Conservation (phyloP, 2,888 invertebrate genomes). For the Crematogaster levior region DNA sequence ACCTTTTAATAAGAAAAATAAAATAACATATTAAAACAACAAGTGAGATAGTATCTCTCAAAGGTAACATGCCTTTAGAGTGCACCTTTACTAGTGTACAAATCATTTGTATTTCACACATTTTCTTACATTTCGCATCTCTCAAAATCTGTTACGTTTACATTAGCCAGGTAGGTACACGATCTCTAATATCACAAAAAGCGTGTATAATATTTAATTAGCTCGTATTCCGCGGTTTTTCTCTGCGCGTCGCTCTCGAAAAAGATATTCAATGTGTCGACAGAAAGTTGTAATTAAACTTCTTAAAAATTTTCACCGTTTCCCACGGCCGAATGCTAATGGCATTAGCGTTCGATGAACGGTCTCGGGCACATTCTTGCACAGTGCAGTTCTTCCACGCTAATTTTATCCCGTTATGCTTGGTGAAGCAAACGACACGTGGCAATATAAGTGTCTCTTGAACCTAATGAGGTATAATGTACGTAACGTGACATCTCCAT, state of each 20-base stretch:
- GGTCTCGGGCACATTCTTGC: neutral
- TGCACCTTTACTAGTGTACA: neutral
- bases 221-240: constrained; percentile 59
- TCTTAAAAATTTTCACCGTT: constrained; percentile 31
- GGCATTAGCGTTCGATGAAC: too few relatives aligned
- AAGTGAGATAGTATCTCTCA: neutral
- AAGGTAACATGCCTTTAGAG: neutral
- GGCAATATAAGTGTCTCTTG: constrained; percentile 50
- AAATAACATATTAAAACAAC: constrained; percentile 5
- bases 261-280: constrained; percentile 26
- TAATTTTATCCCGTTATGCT: constrained; percentile 57
- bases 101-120: neutral
- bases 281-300: too few relatives aligned
- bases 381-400: constrained; percentile 39
- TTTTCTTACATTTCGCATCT: neutral
- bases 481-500: constrained; percentile 15
- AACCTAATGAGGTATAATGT: constrained; percentile 40
- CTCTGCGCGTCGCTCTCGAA: neutral
- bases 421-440: constrained; percentile 42
- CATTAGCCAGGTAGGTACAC: neutral
- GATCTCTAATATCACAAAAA: constrained; percentile 65
- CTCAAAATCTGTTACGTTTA: neutral
- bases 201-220: constrained; percentile 40
- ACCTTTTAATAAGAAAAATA: constrained; percentile 9
- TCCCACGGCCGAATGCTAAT: constrained; percentile 23